Base-by-base conservation (phyloP, 2,797 vertebrate genomes). In the Bucorvus abyssinicus region DNA sequence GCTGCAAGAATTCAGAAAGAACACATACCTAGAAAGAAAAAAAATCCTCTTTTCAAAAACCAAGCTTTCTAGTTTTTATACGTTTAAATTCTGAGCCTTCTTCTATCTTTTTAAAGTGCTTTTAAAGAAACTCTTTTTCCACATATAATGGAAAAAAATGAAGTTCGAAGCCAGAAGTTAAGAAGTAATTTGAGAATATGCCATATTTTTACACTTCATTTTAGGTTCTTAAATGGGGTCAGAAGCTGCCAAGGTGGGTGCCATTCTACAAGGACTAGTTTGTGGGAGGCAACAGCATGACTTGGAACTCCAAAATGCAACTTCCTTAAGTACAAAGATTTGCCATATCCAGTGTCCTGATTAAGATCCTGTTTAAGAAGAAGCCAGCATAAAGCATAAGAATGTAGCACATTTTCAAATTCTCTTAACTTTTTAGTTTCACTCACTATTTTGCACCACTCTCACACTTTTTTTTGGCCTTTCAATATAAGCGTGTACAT, bases 1-100 rank as follows among this genome's bases (percentile, higher is more conserved):
- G 69, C 89, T 89, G 87, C 98, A 98, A 56, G 98, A 96, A 91
- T 98, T 97, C 97, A 98, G 92, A 94, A 98, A 98, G 96, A 98
- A 98, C n/a, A 98, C 97, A 9, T 97, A 97, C 91, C 98, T 98
- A 95, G 69, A 87, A 91, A 95, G 69, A 94, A 52, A 75, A 81
- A 34, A 85, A 81, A 90, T 65, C 36, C 22, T 38, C 21, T 86
- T 68, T 92, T 77, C 57, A 94, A 86, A 93, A 90, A 68, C 30
- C 15, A 87, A 67, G 6, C 10, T 73, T 73, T 61, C 42, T 76
- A 53, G 1, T 0, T 7, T 81, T 76, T 26, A 10, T 4, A 38
- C 17, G 14, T 89, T 82, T 76, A 56, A 73, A 76, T 67, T 90
- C 40, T 60, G 36, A 94, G 40, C 26, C 50, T 90, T 75, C 55